phyloP scores from a whole-genome alignment of 2,797 vertebrate genomes.

The Spheniscus humboldti region DNA sequence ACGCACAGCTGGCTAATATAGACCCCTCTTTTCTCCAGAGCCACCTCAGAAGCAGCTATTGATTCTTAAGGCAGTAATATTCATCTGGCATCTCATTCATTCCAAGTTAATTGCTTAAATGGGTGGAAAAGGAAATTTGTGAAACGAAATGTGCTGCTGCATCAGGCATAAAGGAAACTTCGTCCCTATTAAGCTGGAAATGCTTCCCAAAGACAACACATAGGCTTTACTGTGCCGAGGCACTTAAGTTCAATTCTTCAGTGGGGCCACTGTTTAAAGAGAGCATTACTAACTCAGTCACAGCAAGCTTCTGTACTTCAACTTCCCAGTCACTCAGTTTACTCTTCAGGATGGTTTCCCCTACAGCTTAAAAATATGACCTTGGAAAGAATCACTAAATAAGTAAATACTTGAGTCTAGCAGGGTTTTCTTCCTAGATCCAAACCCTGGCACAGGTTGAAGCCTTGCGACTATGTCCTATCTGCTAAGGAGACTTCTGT shows the following conservation, averaged over 20 bases:
- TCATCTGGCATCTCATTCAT: constrained; percentile 58
- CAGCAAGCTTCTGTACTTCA: constrained; percentile 60
- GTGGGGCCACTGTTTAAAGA: constrained; percentile 54
- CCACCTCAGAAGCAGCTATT: constrained; percentile 55
- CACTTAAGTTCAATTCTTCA: constrained; percentile 65
- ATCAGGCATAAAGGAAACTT: constrained; percentile 63
- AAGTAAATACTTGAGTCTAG: constrained; percentile 47
- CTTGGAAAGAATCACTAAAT: constrained; percentile 61
- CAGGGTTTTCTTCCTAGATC: constrained; percentile 27
- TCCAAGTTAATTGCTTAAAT: constrained; percentile 61
- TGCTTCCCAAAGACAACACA: constrained; percentile 67
- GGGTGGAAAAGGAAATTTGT: constrained; percentile 62
- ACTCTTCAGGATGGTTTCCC: constrained; percentile 58
- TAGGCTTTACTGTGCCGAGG: constrained; percentile 46
- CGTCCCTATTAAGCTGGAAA: constrained; percentile 55
- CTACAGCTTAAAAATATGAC: constrained; percentile 48
- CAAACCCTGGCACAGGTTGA: constrained; percentile 7
- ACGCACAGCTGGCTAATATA: not conserved
- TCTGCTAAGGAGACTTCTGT: constrained; percentile 38
- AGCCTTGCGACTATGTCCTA: constrained; percentile 8
- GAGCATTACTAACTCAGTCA: constrained; percentile 17
- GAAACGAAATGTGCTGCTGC: constrained; percentile 52
- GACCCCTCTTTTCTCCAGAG: constrained; percentile 16
- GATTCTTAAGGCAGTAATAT: constrained; percentile 47
- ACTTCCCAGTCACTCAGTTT: constrained; percentile 33